Conservation (phyloP, 23 tunicate species). For the Trididemnum miniatum region DNA sequence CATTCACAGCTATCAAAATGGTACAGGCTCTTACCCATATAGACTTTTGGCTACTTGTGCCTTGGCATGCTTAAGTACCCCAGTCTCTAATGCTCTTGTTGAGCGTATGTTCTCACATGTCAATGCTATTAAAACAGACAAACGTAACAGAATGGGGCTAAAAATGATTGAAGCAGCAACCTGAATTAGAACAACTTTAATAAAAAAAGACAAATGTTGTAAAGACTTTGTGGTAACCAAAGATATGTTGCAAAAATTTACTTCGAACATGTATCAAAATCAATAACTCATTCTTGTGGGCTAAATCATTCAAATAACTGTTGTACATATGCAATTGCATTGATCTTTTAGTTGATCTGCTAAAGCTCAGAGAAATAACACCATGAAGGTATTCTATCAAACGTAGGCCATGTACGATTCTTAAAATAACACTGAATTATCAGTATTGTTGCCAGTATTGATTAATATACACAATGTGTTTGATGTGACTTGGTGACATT, state of each 20-base stretch:
- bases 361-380: too few relatives aligned
- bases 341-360: too few relatives aligned
- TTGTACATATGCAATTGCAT: too few relatives aligned
- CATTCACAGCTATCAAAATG: slow-evolving; percentile 10
- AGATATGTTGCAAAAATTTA: slow-evolving; percentile 1
- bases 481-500: too few relatives aligned
- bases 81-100: slow-evolving; percentile 21
- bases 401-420: too few relatives aligned
- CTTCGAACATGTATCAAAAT: slow-evolving; percentile 29
- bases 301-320: too few relatives aligned
- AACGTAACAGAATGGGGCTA: slow-evolving; percentile 6
- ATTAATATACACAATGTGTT: too few relatives aligned
- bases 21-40: neutral
- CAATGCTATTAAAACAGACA: slow-evolving; percentile 20
- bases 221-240: slow-evolving; percentile 20
- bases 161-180: slow-evolving; percentile 4
- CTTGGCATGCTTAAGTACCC: slow-evolving; percentile 22
- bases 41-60: slow-evolving; percentile 17
- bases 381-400: too few relatives aligned
- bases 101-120: slow-evolving; percentile 31
- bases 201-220: slow-evolving; percentile 11
- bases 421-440: too few relatives aligned
- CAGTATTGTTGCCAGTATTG: too few relatives aligned
- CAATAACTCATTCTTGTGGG: too few relatives aligned
- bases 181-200: neutral